Evolutionary conservation across 2,113 vertebrate genomes (phyloP), one percentile per base, ranked within the genome.

Genomic region (Dipodomys ordii): DNA sequence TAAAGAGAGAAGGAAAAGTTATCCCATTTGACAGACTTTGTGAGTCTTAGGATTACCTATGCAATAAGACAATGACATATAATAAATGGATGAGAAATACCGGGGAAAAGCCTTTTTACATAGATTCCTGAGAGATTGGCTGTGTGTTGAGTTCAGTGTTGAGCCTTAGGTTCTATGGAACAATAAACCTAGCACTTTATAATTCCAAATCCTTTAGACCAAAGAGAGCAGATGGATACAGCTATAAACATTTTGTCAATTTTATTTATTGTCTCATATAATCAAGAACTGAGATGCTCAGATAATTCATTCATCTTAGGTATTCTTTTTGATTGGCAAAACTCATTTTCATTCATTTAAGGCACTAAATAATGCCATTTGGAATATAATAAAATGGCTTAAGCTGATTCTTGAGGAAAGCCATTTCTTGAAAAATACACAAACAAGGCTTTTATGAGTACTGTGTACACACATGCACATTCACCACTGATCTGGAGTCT

Each of bases 291-390:
- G 2, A 1, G 9, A 4, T 53, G 7, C 18, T 92, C 71, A 92
- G 65, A 9, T 62, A 79, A 30, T 78, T 83, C 9, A 27, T 15
- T 92, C n/a, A 53, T n/a, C 81, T 90, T 81, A 87, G 84, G 80
- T 72, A 88, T 83, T 87, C 39, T 84, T 28, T 73, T 95, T 18
- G n/a, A 68, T 18, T 87, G 71, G 77, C 7, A 69, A 83, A 89
- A 89, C 35, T 86, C 16, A 67, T 28, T 82, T 76, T 82, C 60
- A 35, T 49, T 60, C 79, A 11, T 68, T 84, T 88, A 87, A 90
- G 44, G 10, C 44, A 81, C 49, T 83, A 35, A 90, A 73, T 65
- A 89, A 82, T 49, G 57, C 1, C 81, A 49, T 11, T 74, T 94
- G 2, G 87, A 84, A 83, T 49, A 62, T 25, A 60, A 80, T 35